Evolutionary conservation across 2,797 vertebrate species (phyloP).

Genomic region (Notolabrus celidotus): DNA sequence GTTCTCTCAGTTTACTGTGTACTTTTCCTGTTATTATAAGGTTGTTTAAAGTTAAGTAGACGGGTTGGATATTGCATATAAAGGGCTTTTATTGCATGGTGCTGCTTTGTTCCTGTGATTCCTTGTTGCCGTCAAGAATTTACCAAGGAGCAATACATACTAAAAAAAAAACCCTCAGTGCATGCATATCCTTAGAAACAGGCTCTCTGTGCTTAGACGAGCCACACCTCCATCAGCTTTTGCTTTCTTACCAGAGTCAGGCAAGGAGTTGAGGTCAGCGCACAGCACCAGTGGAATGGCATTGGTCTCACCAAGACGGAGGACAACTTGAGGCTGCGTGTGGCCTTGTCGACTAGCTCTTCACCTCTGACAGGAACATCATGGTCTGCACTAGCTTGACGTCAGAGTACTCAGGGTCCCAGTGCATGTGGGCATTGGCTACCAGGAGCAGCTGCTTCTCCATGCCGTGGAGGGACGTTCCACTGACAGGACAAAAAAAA

Average conservation of each 20-base stretch:
- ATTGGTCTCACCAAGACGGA: slow-evolving; percentile 90
- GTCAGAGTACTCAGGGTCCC: slow-evolving; percentile 98
- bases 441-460: slow-evolving; percentile 97
- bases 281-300: slow-evolving; percentile 96
- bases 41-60: no score
- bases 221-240: no score
- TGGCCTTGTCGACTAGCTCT: slow-evolving; percentile 98
- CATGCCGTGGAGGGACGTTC: slow-evolving; percentile 92
- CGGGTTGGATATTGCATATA: no score
- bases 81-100: no score
- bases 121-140: no score
- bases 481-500: slow-evolving; percentile 79
- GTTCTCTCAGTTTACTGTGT: no score
- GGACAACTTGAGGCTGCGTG: slow-evolving; percentile 92
- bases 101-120: no score
- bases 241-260: slow-evolving; percentile 92
- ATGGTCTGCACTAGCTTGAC: slow-evolving; percentile 98
- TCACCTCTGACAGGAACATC: slow-evolving; percentile 99
- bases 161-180: no score
- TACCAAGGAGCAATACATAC: no score
- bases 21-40: no score
- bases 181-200: no score
- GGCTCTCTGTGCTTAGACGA: no score
- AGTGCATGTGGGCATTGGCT: slow-evolving; percentile 99
- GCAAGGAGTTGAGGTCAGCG: slow-evolving; percentile 98